A percentile compares a stretch with the other conserved stretches of the same genome.
phyloP scores from a whole-genome alignment of 2,113 vertebrate species.

The Piprites chloris region DNA sequence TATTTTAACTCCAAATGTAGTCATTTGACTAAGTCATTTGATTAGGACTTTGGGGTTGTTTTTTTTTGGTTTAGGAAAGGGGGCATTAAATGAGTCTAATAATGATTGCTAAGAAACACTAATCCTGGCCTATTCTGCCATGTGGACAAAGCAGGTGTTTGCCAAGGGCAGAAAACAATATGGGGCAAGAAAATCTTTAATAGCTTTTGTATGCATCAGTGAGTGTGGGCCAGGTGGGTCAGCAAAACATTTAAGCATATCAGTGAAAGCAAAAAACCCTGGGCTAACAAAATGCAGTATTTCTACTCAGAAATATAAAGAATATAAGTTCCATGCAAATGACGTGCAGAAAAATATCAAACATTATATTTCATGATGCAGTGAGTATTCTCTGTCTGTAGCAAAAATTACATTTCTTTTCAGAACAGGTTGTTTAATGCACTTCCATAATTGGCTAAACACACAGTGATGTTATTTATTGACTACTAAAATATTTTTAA shows the following conservation, averaged over 20 bases:
- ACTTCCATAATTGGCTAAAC: neutral
- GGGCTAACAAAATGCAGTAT: neutral
- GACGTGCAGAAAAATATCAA: neutral
- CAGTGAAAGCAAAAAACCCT: neutral
- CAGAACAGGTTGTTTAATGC: neutral
- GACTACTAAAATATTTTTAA: neutral
- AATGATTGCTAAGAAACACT: neutral
- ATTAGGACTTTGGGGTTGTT: neutral
- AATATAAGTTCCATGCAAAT: neutral
- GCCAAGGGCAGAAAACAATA: conserved; percentile 20
- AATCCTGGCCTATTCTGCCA: neutral
- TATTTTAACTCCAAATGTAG: neutral
- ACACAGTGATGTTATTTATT: neutral
- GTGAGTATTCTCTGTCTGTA: neutral
- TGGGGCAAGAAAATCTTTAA: neutral
- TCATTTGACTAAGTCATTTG: neutral
- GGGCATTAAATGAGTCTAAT: neutral
- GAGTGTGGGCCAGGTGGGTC: neutral
- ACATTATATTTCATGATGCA: neutral
- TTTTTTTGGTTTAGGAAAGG: accelerated
- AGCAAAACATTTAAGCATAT: neutral
- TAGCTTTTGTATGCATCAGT: neutral
- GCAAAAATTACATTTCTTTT: neutral
- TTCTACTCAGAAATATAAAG: neutral
- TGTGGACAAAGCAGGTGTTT: conserved; percentile 40